Conservation (phyloP, 2,797 vertebrate genomes). For the Parauchenoglanis punctatus region DNA sequence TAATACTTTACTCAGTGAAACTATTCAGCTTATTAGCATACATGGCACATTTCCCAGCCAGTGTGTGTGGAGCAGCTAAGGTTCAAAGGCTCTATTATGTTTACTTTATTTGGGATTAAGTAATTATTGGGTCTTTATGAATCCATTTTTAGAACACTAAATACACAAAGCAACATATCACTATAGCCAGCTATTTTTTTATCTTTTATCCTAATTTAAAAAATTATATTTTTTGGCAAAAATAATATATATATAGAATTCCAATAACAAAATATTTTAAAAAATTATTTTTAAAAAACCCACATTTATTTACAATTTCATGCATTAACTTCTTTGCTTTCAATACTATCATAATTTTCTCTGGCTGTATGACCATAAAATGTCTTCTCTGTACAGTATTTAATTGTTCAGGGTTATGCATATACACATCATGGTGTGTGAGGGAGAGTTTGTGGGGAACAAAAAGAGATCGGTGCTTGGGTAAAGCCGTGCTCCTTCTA, state of each 20-base stretch:
- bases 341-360: not conserved
- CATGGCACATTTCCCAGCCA: not conserved
- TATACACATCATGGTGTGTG: constrained; percentile 1
- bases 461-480: constrained; percentile 8
- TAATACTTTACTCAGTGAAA: not conserved
- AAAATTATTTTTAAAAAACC: not conserved
- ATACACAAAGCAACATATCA: not conserved
- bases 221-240: not conserved
- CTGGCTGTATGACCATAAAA: constrained; percentile 8
- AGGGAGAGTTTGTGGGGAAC: not conserved
- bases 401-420: constrained; percentile 12
- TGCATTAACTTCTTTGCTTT: not conserved
- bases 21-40: not conserved
- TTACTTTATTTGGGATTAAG: not conserved
- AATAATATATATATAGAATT: not conserved
- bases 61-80: not conserved
- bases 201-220: not conserved
- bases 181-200: not conserved
- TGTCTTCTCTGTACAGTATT: constrained; percentile 5
- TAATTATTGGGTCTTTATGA: not conserved
- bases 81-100: not conserved
- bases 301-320: not conserved
- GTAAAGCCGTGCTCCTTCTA: not conserved
- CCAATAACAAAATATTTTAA: not conserved
- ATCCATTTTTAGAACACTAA: not conserved